Base-by-base conservation (phyloP, 2,888 invertebrate species). In the Drosophila paramelanica region DNA sequence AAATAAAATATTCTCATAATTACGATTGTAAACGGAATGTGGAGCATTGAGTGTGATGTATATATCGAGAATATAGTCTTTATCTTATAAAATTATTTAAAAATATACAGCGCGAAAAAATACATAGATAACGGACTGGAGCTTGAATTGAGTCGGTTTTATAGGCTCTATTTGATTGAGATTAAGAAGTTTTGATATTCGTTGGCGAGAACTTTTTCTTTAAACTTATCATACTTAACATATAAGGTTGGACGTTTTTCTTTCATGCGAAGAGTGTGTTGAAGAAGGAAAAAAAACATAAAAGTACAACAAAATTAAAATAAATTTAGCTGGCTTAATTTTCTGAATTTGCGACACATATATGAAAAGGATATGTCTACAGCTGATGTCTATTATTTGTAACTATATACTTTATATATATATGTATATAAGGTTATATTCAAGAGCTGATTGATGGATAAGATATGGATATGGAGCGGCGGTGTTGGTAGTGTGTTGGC, bases 1-100 rank as follows among this genome's bases (percentile, higher is more conserved):
- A 89, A 81, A 88, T 89, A 89, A 90, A 90, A 90, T 87, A 87
- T 77, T 69, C 71, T 60, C 81, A 62, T 57, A 51, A 61, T 57
- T 59, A 56, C 49, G 43, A 57, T 45, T 57, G 60, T 58, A 51
- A 65, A 61, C 70, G 73, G 72, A 65, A 71, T 79, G 56, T 79
- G 60, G 53, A 58, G 56, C 56, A 23, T 67, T 56, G 47, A 20
- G 17, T 62, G 58, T 66, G 53, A 73, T 75, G 73, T 66, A 49
- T 70, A 58, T 65, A 46, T 56, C 43, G 55, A 47, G 43, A 27
- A 42, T 65, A 46, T 60, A 52, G 38, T 71, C 60, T 51, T 60
- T 78, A 72, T 43, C 68, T 66, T 61, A 69, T 50, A 46, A 68
- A 49, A 62, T 55, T 71, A 68, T 75, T 71, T 60, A 67, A 79